phyloP scores from a whole-genome alignment of 2,888 invertebrate genomes.

The Dromius quadrimaculatus region DNA sequence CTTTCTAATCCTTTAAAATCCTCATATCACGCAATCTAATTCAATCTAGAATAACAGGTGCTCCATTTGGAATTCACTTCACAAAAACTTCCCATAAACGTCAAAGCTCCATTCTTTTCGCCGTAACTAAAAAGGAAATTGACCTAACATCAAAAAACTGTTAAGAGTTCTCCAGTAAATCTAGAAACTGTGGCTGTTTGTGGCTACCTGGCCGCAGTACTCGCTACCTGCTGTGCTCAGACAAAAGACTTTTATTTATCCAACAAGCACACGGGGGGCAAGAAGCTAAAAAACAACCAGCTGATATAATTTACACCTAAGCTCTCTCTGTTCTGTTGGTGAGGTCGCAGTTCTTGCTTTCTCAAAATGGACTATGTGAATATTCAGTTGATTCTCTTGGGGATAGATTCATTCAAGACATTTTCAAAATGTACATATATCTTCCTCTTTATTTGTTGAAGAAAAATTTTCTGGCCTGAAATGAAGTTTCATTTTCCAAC shows the following conservation, averaged over 20 bases:
- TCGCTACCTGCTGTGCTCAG: conserved; percentile 42
- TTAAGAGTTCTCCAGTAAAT: conserved; percentile 36
- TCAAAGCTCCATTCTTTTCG: conserved; percentile 28
- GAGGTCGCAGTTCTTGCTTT: too few relatives aligned
- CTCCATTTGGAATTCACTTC: conserved; percentile 22
- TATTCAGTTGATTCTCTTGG: too few relatives aligned
- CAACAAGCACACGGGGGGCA: conserved; percentile 40
- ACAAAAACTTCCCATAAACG: conserved; percentile 35
- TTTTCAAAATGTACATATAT: too few relatives aligned
- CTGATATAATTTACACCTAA: conserved; percentile 49
- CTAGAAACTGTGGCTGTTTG: conserved; percentile 27
- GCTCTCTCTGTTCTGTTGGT: not conserved
- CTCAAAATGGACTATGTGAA: too few relatives aligned
- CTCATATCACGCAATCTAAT: not conserved
- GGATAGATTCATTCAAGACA: too few relatives aligned
- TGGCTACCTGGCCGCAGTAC: conserved; percentile 34
- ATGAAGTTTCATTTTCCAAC: too few relatives aligned
- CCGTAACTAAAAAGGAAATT: conserved; percentile 42
- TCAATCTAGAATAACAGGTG: conserved; percentile 22
- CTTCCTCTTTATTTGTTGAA: too few relatives aligned
- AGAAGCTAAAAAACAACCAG: conserved; percentile 38
- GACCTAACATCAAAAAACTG: conserved; percentile 29
- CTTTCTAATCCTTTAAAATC: not conserved
- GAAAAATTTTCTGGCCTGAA: too few relatives aligned
- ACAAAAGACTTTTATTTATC: conserved; percentile 50